phyloP scores from a whole-genome alignment of 2,113 vertebrate species.

The Syrrhaptes paradoxus region DNA sequence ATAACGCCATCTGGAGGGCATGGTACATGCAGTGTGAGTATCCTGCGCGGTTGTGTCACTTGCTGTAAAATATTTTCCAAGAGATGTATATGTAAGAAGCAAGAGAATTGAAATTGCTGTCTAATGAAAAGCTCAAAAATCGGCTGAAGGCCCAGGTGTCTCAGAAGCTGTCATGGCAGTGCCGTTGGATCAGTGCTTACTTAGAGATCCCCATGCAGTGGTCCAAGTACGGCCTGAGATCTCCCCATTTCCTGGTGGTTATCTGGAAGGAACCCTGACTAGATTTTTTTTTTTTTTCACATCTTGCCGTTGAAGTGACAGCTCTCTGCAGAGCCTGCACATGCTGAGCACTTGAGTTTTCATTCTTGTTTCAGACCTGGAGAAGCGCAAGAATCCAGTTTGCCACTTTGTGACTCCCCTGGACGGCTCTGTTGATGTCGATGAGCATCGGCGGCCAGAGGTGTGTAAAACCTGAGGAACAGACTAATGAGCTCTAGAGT shows the following conservation, averaged over 20 bases:
- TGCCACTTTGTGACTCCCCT: conserved; percentile 96
- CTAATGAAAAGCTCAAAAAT: not conserved
- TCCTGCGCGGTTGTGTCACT: rapidly evolving
- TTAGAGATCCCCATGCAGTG: not conserved
- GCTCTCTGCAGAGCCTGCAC: not conserved
- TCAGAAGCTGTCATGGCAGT: not conserved
- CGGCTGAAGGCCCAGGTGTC: not conserved
- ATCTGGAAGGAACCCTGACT: not conserved
- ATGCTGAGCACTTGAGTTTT: not conserved
- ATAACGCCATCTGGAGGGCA: conserved; percentile 99
- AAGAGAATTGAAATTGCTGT: not conserved
- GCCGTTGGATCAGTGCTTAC: not conserved
- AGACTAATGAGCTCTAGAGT: not conserved
- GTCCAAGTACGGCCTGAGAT: not conserved
- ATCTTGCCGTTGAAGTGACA: not conserved
- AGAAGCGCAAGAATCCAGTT: conserved; percentile 92
- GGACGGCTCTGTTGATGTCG: conserved; percentile 87
- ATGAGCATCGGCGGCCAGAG: conserved; percentile 88
- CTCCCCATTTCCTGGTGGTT: not conserved
- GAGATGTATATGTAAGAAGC: rapidly evolving
- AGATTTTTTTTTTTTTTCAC: not conserved
- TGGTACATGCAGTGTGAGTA: conserved; percentile 99
- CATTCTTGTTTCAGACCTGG: conserved; percentile 81
- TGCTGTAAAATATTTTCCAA: not conserved
- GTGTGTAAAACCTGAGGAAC: conserved; percentile 56